phyloP scores from a whole-genome alignment of 1,140 invertebrate genomes.

The Zaprionus camerounensis region DNA sequence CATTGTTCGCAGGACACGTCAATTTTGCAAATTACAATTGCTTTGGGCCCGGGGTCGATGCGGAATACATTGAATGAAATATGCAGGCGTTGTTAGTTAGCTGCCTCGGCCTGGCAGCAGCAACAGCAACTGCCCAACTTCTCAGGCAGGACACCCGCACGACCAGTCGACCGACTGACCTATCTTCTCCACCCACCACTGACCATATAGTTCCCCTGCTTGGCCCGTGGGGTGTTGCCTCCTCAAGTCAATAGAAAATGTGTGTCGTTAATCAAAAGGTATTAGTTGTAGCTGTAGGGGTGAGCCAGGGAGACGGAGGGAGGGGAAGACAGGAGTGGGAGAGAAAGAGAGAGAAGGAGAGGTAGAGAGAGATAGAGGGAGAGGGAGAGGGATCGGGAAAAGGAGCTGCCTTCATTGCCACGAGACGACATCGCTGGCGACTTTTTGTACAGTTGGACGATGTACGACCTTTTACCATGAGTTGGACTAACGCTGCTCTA shows the following conservation, averaged over 20 bases:
- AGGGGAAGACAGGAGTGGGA: conserved; percentile 9
- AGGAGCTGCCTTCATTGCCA: conserved; percentile 64
- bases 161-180: neutral
- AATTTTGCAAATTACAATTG: conserved; percentile 80
- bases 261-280: conserved; percentile 82
- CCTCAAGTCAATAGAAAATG: conserved; percentile 78
- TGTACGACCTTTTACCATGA: conserved; percentile 79
- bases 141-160: conserved; percentile 42
- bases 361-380: neutral
- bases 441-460: conserved; percentile 75
- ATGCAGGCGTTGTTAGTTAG: conserved; percentile 65
- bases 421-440: conserved; percentile 47
- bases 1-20: conserved; percentile 56
- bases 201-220: neutral
- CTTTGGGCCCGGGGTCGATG: conserved; percentile 59
- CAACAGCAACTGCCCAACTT: conserved; percentile 66
- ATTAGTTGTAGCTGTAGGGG: conserved; percentile 71
- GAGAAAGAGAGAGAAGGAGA: neutral
- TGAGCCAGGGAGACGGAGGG: neutral
- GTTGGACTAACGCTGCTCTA: conserved; percentile 46
- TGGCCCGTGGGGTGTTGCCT: conserved; percentile 21
- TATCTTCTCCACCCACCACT: neutral
- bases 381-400: neutral
- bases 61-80: conserved; percentile 69
- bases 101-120: conserved; percentile 6